Conservation (phyloP, 1,140 invertebrate species). For the Hestina assimilis region DNA sequence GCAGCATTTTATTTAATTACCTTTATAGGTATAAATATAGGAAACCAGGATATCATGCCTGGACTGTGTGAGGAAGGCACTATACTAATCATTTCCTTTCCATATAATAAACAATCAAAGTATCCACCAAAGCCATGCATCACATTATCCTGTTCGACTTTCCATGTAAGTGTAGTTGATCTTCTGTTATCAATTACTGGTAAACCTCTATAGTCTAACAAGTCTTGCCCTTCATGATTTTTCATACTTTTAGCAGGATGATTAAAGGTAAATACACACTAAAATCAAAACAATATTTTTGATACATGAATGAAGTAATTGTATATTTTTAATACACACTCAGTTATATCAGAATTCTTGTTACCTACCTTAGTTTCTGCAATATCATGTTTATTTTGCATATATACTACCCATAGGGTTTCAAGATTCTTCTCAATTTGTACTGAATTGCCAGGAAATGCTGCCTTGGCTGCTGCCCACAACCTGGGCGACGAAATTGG, state of each 20-base stretch:
- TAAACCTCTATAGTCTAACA: constrained; percentile 82
- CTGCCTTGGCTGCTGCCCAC: constrained; percentile 71
- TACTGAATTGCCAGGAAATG: constrained; percentile 35
- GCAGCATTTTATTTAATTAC: too few species aligned
- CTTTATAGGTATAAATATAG: constrained; percentile 94
- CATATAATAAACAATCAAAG: constrained; percentile 93
- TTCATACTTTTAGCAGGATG: constrained; percentile 83
- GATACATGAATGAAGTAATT: not conserved
- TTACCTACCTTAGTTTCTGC: constrained; percentile 83
- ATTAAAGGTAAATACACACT: constrained; percentile 90
- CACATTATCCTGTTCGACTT: constrained; percentile 85
- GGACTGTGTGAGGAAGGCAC: constrained; percentile 91
- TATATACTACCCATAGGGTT: constrained; percentile 94
- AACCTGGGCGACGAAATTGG: constrained; percentile 83
- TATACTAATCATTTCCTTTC: constrained; percentile 92
- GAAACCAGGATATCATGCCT: constrained; percentile 98
- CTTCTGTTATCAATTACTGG: constrained; percentile 87
- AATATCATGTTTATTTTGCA: constrained; percentile 94
- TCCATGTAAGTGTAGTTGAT: constrained; percentile 84
- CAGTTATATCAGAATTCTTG: not conserved
- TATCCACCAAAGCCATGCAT: constrained; percentile 97
- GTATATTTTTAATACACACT: not conserved
- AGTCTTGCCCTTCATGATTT: constrained; percentile 53
- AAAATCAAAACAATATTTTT: constrained; percentile 27
- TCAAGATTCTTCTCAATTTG: constrained; percentile 83